These are phyloP conservation scores for Zosterops pallidus DNA, from an alignment of 2,113 vertebrate genomes.

Conservation along the genomic window DNA sequence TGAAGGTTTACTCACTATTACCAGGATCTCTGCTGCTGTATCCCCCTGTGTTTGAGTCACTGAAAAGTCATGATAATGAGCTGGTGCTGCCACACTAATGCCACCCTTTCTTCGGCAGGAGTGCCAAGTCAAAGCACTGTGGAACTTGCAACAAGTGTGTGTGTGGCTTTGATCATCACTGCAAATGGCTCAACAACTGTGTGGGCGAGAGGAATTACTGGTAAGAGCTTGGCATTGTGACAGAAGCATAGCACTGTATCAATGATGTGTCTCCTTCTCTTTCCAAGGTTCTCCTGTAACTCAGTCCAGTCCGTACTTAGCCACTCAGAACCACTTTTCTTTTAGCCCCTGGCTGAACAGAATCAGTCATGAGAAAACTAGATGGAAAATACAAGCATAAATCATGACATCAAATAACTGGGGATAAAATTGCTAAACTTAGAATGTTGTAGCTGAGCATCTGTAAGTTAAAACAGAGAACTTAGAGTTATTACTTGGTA, in stretches of 20 bases:
- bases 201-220: conserved; percentile 96
- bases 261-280: neutral
- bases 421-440: neutral
- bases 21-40: neutral
- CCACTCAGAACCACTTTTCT: neutral
- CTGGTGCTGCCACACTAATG: neutral
- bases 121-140: conserved; percentile 94
- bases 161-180: conserved; percentile 95
- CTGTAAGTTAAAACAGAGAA: neutral
- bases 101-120: conserved; percentile 73
- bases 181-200: conserved; percentile 98
- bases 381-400: neutral
- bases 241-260: neutral
- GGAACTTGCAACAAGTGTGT: conserved; percentile 97
- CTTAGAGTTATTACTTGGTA: neutral
- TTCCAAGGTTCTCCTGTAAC: neutral
- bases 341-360: neutral
- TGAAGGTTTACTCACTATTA: neutral
- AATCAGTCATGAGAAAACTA: neutral
- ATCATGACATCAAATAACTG: neutral
- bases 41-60: neutral
- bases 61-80: neutral
- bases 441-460: neutral
- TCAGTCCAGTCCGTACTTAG: neutral
- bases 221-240: conserved; percentile 60